Conservation (phyloP, 1,140 invertebrate genomes). For the Lucilia cuprina region DNA sequence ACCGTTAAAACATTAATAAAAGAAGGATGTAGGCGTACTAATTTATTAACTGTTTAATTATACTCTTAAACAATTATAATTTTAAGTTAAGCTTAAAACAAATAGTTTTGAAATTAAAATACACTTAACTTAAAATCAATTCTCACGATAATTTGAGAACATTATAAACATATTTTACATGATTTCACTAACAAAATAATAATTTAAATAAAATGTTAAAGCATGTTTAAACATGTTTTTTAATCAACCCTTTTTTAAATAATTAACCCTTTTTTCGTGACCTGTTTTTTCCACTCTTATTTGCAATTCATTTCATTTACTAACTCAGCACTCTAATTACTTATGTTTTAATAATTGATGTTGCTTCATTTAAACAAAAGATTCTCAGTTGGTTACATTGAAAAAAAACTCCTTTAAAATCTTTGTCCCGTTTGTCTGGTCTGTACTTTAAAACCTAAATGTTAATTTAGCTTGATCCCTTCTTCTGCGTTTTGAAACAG, state of each 20-base stretch:
- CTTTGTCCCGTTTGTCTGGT: neutral
- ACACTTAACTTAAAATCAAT: neutral
- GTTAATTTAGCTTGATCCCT: neutral
- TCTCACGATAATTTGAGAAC: neutral
- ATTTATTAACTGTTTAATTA: too few species aligned
- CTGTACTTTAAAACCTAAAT: neutral
- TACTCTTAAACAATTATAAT: too few species aligned
- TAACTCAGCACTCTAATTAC: neutral
- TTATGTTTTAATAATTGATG: neutral
- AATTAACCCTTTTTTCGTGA: neutral
- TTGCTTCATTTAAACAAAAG: conserved; percentile 4
- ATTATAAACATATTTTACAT: neutral
- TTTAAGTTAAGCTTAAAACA: too few species aligned
- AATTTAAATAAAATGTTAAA: neutral
- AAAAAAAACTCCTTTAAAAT: neutral
- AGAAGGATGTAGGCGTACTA: neutral
- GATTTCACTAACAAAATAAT: neutral
- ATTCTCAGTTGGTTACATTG: neutral
- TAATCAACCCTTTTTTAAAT: neutral
- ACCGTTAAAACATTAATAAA: neutral
- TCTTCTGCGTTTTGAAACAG: neutral
- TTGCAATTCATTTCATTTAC: neutral
- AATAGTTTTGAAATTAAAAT: too few species aligned
- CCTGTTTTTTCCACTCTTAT: neutral
- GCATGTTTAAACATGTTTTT: neutral